Percentiles rank a stretch among this genome's conserved stretches.
phyloP scores from a whole-genome alignment of 2,797 vertebrate genomes.

The Petrocephalus schoutedeni region DNA sequence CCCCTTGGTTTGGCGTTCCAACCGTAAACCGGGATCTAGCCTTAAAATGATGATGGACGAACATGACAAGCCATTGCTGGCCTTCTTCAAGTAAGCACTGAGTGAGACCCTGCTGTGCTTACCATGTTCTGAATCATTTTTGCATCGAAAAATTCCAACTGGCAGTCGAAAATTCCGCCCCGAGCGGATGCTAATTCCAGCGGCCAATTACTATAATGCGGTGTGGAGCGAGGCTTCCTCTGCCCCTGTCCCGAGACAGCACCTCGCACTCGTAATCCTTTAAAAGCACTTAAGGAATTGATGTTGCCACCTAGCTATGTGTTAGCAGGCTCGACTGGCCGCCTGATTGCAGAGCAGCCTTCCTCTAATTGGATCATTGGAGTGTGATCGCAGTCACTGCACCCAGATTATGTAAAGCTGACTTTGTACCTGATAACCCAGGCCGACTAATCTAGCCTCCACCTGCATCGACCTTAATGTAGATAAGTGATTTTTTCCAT shows the following conservation, averaged over 20 bases:
- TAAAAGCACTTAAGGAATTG: conserved; percentile 99
- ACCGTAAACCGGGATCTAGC: neutral
- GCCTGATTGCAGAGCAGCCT: conserved; percentile 79
- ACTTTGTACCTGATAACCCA: conserved; percentile 78
- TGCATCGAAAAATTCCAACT: conserved; percentile 40
- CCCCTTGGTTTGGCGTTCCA: neutral
- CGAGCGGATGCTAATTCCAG: conserved; percentile 69
- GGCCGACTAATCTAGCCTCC: conserved; percentile 66
- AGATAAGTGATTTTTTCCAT: conserved; percentile 96
- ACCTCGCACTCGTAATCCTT: conserved; percentile 94
- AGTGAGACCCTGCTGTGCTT: neutral
- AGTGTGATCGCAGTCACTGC: conserved; percentile 88
- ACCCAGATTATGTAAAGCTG: conserved; percentile 89
- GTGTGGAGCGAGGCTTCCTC: conserved; percentile 68
- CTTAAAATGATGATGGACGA: neutral
- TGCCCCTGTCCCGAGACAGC: conserved; percentile 75
- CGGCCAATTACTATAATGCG: conserved; percentile 84
- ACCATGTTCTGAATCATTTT: neutral
- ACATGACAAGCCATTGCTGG: neutral
- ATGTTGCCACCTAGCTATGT: conserved; percentile 84
- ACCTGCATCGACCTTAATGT: conserved; percentile 89
- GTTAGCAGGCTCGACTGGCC: conserved; percentile 78
- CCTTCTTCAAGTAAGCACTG: neutral
- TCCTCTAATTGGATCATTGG: conserved; percentile 99
- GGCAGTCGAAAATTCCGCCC: conserved; percentile 50